phyloP scores from a whole-genome alignment of 2,797 vertebrate species.

The Peromyscus melanophrys region DNA sequence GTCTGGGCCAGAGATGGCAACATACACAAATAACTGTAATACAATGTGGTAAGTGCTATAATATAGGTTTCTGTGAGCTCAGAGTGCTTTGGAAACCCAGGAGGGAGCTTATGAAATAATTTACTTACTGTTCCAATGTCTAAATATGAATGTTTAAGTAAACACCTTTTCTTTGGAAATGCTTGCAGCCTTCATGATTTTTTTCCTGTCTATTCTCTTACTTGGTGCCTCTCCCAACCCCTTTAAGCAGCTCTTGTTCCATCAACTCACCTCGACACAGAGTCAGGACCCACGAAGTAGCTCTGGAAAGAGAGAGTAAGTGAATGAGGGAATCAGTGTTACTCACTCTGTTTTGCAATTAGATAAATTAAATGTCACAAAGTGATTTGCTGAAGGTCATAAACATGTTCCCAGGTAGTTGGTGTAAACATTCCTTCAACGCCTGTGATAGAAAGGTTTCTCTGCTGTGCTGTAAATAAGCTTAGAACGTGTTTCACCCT shows the following conservation, averaged over 20 bases:
- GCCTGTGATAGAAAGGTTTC: neutral
- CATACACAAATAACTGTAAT: slow-evolving; percentile 68
- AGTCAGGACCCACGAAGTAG: slow-evolving; percentile 38
- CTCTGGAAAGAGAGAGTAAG: neutral
- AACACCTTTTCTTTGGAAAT: slow-evolving; percentile 65
- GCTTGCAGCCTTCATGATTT: slow-evolving; percentile 44
- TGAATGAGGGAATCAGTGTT: neutral
- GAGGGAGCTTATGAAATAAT: slow-evolving; percentile 78
- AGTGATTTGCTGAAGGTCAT: slow-evolving; percentile 4
- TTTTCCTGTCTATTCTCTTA: slow-evolving; percentile 47
- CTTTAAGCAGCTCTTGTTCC: slow-evolving; percentile 34
- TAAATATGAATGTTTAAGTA: slow-evolving; percentile 79
- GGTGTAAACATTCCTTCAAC: neutral
- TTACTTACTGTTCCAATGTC: slow-evolving; percentile 72
- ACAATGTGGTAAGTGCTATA: slow-evolving; percentile 65
- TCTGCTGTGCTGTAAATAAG: neutral
- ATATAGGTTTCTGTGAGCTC: slow-evolving; percentile 6
- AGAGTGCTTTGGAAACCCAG: slow-evolving; percentile 62
- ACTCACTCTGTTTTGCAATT: neutral
- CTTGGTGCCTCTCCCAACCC: slow-evolving; percentile 14
- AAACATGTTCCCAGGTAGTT: neutral
- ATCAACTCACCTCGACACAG: neutral
- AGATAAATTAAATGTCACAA: slow-evolving; percentile 21
- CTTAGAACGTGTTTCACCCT: neutral
- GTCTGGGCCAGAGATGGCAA: slow-evolving; percentile 65